Evolutionary conservation across 2,113 vertebrate species (phyloP), one percentile per base, ranked within the genome.

Genomic region (Plecturocebus donacophilus): DNA sequence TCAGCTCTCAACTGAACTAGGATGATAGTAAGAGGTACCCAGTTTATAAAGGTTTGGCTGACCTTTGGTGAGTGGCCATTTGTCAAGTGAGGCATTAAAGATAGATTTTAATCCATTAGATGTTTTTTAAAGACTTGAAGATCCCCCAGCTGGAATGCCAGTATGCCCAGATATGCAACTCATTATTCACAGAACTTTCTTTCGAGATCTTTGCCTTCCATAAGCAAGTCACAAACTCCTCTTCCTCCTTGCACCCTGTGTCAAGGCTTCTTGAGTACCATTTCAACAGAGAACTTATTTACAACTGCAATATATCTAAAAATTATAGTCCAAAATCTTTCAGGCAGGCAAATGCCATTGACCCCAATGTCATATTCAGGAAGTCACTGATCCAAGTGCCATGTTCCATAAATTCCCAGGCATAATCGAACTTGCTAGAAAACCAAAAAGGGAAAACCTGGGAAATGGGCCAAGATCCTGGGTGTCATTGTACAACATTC

Each of bases 351-450:
- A 75, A 86, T 84, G 20, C 30, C 73, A 90, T 75, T 79, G 92
- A 90, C 82, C 71, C 45, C 87, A 96, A 16, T 56, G 94, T 94
- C 84, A 80, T 77, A 92, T 92, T 96, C 87, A 87, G 82, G 40
- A 97, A 97, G 84, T 92, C 81, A 87, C n/a, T 71, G 52, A 84
- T 93, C 75, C 84, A 95, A 90, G 49, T 66, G n/a, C 66, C 71
- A 76, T 71, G 87, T 94, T 96, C 95, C 94, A 81, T 95, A 97
- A 86, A 96, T 96, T 96, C 71, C 87, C 90, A 94, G 56, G 87
- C 91, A 87, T 95, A 83, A 92, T 75, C 38, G 30, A 96, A 97
- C 95, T 95, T 93, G 79, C 75, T 96, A 68, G 84, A 92, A 97
- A 97, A 96, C 75, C 84, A 64, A 90, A 92, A 96, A 49, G 61